These are phyloP conservation scores for Pogonocichla stellata DNA, from an alignment of 2,113 vertebrate genomes.

Conservation along the genomic window DNA sequence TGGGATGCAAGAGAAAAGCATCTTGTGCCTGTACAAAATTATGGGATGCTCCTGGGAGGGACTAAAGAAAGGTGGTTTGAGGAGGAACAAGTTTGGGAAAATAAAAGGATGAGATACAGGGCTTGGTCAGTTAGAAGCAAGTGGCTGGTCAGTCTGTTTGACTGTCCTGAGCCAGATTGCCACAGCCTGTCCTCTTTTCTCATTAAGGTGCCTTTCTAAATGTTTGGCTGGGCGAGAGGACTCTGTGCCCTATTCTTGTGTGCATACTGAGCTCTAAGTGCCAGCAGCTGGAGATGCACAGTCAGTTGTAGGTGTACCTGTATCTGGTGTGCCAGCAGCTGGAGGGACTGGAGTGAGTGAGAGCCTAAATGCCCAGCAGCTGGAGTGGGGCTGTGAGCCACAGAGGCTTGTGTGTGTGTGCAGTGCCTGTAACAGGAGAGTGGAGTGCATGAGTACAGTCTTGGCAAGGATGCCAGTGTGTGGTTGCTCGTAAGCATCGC, in stretches of 20 bases:
- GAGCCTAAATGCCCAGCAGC: not conserved
- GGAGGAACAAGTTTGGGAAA: not conserved
- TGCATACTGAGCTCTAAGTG: not conserved
- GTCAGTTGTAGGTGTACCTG: not conserved
- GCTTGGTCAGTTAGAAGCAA: not conserved
- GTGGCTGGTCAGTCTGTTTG: not conserved
- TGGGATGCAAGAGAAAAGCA: not conserved
- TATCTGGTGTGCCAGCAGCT: not conserved
- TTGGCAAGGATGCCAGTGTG: not conserved
- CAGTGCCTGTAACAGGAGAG: not conserved
- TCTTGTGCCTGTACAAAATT: not conserved
- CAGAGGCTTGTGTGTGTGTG: not conserved
- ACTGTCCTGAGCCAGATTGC: not conserved
- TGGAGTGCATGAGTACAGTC: fast-evolving
- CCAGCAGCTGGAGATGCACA: not conserved
- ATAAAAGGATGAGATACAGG: not conserved
- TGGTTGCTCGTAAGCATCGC: not conserved
- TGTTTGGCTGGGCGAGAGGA: not conserved
- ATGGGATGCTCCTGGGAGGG: not conserved
- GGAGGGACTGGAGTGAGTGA: not conserved
- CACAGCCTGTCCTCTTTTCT: not conserved
- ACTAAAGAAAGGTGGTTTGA: not conserved
- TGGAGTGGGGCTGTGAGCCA: not conserved
- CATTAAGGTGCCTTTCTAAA: not conserved
- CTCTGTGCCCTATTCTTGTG: fast-evolving